phyloP scores from a whole-genome alignment of 2,888 invertebrate genomes.

The Phrixothrix hirtus region DNA sequence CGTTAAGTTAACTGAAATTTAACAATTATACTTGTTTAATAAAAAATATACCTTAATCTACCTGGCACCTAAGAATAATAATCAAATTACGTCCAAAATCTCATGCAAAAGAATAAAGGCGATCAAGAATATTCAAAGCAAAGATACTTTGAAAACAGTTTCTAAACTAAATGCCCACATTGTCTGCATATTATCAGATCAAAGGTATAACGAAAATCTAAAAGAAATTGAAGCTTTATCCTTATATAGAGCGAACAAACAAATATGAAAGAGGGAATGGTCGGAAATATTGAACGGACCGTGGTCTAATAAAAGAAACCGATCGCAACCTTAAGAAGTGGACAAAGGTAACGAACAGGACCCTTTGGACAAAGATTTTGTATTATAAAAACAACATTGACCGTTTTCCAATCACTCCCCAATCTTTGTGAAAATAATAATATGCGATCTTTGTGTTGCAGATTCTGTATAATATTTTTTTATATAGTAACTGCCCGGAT shows the following conservation, averaged over 20 bases:
- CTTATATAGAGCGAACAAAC: slow-evolving; percentile 26
- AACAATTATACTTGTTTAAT: no score
- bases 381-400: slow-evolving; percentile 41
- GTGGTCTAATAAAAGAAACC: slow-evolving; percentile 48
- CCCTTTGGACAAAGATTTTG: slow-evolving; percentile 40
- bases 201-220: slow-evolving; percentile 34
- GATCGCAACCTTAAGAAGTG: slow-evolving; percentile 37
- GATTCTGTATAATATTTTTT: slow-evolving; percentile 28
- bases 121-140: slow-evolving; percentile 15
- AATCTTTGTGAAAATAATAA: slow-evolving; percentile 49
- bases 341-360: slow-evolving; percentile 38
- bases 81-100: no score
- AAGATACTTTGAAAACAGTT: slow-evolving; percentile 27
- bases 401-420: slow-evolving; percentile 50
- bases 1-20: no score
- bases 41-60: no score
- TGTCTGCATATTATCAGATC: slow-evolving; percentile 37
- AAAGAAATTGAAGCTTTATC: slow-evolving; percentile 32
- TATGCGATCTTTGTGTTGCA: slow-evolving; percentile 45
- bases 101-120: no score
- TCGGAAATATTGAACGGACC: slow-evolving; percentile 29
- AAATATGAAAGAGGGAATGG: slow-evolving; percentile 26
- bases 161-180: slow-evolving; percentile 29
- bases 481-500: slow-evolving; percentile 19
- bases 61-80: no score